Evolutionary conservation across 2,888 invertebrate species (phyloP), one percentile per base, ranked within the genome.

Genomic region (Stictocephala bisonia): DNA sequence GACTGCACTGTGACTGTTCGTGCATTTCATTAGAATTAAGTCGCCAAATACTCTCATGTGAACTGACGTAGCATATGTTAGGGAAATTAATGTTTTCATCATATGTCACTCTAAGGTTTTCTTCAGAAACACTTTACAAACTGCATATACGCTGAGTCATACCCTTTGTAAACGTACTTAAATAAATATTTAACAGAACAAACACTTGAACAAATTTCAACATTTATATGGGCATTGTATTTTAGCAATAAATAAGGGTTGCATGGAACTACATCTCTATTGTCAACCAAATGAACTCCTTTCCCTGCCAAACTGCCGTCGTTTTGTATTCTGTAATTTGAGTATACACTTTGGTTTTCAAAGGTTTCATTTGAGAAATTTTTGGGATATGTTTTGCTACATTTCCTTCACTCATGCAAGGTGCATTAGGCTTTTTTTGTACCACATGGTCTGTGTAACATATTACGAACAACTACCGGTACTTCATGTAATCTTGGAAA

Each of bases 161-260:
- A 70, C 0, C 73, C 68, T 48, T 76, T 76, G n/a, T n/a, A n/a
- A n/a, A n/a, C n/a, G n/a, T n/a, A n/a, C n/a, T n/a, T n/a, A n/a
- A n/a, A n/a, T n/a, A 74, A 15, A n/a, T 76, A 76, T 29, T 73
- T 74, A 2, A 74, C 71, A 9, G 72, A 64, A 15, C 60, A 64
- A 0, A 76, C 60, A 7, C 24, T 68, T 2, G 76, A 66, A 18
- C 74, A 74, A 13, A 75, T 2, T n/a, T n/a, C n/a, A n/a, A n/a
- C n/a, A n/a, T n/a, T n/a, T n/a, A n/a, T n/a, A n/a, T n/a, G n/a
- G n/a, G 72, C 73, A 1, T 51, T n/a, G 26, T 64, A 76, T 13
- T 69, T 69, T 0, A 20, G 11, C 4, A 68, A 26, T 22, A 75
- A 9, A 20, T 60, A 74, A 0, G 69, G 73, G 29, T 72, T 74